phyloP scores from a whole-genome alignment of 2,888 invertebrate species.

The Atherix ibis region DNA sequence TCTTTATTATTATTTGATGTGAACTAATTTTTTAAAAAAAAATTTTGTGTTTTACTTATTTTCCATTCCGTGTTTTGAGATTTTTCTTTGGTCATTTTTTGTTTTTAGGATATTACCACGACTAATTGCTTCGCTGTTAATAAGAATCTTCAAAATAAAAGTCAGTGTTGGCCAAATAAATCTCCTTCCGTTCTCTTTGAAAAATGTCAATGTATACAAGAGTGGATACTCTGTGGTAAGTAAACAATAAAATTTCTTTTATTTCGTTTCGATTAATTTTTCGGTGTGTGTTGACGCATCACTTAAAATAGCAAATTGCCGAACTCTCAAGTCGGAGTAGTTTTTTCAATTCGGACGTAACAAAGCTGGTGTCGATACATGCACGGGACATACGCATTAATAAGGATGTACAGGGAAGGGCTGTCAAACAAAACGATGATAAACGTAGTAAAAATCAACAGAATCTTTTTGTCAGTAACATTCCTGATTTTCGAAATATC shows the following conservation, averaged over 20 bases:
- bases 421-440: conserved; percentile 12
- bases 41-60: no score
- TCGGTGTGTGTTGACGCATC: conserved; percentile 15
- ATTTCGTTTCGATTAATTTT: conserved; percentile 9
- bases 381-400: conserved; percentile 66
- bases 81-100: conserved; percentile 7
- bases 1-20: no score
- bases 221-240: conserved; percentile 63
- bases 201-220: conserved; percentile 65
- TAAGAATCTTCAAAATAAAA: conserved; percentile 62
- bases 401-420: conserved; percentile 46
- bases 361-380: conserved; percentile 68
- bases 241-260: conserved; percentile 13
- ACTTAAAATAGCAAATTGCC: conserved; percentile 65
- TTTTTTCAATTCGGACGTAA: conserved; percentile 75
- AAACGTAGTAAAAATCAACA: conserved; percentile 10
- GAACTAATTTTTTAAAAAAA: no score
- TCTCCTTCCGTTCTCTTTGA: conserved; percentile 62
- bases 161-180: conserved; percentile 67
- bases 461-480: no score
- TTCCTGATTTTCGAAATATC: conserved; percentile 54
- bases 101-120: conserved; percentile 56
- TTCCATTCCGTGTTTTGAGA: no score
- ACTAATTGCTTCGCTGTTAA: conserved; percentile 62
- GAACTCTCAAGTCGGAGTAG: conserved; percentile 74